These are phyloP conservation scores for Holotrichia oblita DNA, from an alignment of 1,140 invertebrate species.

Conservation along the genomic window DNA sequence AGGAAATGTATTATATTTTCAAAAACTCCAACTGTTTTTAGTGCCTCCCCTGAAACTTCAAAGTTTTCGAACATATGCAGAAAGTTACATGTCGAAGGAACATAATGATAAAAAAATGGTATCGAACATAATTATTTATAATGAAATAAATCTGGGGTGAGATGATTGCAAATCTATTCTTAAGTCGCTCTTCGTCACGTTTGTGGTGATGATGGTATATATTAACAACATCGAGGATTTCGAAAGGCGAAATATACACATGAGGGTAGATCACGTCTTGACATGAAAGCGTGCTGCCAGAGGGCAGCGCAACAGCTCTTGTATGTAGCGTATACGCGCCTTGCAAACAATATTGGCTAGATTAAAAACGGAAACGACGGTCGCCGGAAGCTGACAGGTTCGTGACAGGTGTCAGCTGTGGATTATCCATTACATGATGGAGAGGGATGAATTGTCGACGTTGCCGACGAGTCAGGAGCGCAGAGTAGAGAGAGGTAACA, in stretches of 20 bases:
- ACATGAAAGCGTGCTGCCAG: constrained; percentile 48
- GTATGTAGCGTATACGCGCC: constrained; percentile 30
- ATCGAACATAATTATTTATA: too few species aligned
- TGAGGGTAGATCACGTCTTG: constrained; percentile 48
- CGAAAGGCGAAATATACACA: constrained; percentile 34
- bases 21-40: too few species aligned
- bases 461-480: neutral
- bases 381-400: constrained; percentile 50
- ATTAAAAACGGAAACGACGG: constrained; percentile 56
- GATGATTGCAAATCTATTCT: too few species aligned
- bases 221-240: neutral
- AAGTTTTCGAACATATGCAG: too few species aligned
- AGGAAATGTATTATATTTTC: too few species aligned
- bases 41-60: too few species aligned
- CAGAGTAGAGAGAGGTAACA: neutral
- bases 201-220: too few species aligned
- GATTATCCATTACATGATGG: constrained; percentile 49
- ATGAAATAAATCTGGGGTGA: too few species aligned
- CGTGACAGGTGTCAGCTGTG: constrained; percentile 53
- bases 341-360: constrained; percentile 54
- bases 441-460: constrained; percentile 11
- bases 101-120: too few species aligned
- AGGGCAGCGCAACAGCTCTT: constrained; percentile 46
- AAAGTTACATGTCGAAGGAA: too few species aligned
- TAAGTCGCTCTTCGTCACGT: too few species aligned